Evolutionary conservation across 2,113 vertebrate species (phyloP).

Genomic region (Pheucticus melanocephalus): DNA sequence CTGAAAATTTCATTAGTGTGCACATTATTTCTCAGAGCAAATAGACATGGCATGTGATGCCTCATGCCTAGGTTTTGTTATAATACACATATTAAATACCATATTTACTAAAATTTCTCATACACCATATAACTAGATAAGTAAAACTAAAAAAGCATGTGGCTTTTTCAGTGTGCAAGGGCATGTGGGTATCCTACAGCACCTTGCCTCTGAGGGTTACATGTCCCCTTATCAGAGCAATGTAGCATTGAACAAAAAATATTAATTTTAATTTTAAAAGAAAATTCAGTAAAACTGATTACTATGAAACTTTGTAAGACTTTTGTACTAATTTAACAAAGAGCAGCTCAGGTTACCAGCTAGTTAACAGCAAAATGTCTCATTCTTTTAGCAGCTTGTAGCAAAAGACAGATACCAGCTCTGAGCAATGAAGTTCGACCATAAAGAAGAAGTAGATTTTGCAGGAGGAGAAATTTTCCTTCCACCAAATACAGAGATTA

Average conservation of each 20-base stretch:
- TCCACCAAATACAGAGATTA: background rate
- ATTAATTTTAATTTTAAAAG: background rate
- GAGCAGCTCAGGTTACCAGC: background rate
- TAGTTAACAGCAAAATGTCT: background rate
- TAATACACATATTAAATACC: background rate
- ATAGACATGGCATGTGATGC: background rate
- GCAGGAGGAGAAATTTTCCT: background rate
- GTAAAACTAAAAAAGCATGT: background rate
- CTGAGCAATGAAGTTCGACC: background rate
- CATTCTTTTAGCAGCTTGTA: background rate
- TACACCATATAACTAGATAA: background rate
- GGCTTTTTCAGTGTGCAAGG: background rate
- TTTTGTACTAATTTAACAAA: background rate
- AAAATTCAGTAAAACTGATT: background rate
- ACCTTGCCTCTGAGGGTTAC: background rate
- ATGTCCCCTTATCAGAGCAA: background rate
- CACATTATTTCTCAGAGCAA: conserved; percentile 20
- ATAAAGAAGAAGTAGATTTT: background rate
- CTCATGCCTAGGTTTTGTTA: background rate
- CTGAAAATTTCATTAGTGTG: background rate
- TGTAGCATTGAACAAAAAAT: background rate
- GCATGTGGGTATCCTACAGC: background rate
- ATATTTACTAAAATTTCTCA: background rate
- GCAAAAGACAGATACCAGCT: background rate
- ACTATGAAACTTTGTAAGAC: background rate